A percentile compares a stretch with the other conserved stretches of the same genome.
Evolutionary conservation across 2,797 vertebrate species (phyloP).

Genomic region (Meriones psammophilus): DNA sequence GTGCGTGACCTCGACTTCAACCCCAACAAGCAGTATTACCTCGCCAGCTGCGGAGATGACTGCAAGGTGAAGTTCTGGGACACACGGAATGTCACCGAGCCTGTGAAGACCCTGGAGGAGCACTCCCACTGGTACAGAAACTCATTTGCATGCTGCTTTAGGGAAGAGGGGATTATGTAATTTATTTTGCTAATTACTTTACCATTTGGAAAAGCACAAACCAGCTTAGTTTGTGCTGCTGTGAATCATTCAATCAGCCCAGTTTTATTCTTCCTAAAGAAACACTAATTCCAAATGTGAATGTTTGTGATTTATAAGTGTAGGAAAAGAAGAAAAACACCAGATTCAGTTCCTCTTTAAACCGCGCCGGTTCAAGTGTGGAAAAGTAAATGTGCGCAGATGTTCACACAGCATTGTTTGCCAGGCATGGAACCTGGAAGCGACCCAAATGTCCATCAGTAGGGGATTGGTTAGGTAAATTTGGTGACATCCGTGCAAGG

Average conservation of each 20-base stretch:
- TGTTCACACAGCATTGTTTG: not conserved
- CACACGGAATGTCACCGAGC: conserved; percentile 94
- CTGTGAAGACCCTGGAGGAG: conserved; percentile 96
- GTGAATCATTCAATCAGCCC: conserved; percentile 61
- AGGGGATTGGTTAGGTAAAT: conserved; percentile 6
- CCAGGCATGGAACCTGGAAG: not conserved
- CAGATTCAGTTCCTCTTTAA: conserved; percentile 7
- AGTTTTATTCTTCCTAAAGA: conserved; percentile 70
- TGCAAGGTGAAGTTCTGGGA: conserved; percentile 99
- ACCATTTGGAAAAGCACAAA: conserved; percentile 60
- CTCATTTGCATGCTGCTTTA: conserved; percentile 68
- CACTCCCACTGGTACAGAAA: conserved; percentile 96
- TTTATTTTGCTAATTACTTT: conserved; percentile 81
- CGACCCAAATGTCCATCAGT: not conserved
- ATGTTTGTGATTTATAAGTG: conserved; percentile 69
- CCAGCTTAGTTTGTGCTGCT: conserved; percentile 71
- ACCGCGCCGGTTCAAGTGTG: not conserved
- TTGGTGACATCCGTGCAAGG: not conserved
- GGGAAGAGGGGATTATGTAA: conserved; percentile 67
- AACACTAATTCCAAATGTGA: conserved; percentile 59
- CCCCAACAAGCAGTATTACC: conserved; percentile 98
- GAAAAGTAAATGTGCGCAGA: not conserved
- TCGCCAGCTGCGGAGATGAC: conserved; percentile 98
- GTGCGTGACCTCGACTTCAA: conserved; percentile 99
- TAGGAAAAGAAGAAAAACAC: conserved; percentile 48